Evolutionary conservation across 2,113 vertebrate species (phyloP).

Genomic region (Sphyrna mokarran): DNA sequence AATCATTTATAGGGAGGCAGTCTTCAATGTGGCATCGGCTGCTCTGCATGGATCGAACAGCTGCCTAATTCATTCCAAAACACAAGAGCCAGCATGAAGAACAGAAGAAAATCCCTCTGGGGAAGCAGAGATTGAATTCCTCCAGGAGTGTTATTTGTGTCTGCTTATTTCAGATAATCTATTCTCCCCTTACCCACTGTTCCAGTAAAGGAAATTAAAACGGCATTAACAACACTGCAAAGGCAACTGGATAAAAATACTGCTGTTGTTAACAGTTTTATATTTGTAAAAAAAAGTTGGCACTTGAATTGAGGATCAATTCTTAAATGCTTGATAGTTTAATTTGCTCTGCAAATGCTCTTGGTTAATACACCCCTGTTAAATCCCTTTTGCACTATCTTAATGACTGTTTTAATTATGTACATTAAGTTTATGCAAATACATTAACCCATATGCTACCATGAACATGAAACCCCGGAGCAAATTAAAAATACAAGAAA

Average conservation of each 20-base stretch:
- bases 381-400: slow-evolving; percentile 20
- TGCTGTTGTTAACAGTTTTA: neutral
- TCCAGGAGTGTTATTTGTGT: neutral
- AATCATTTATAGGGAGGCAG: neutral
- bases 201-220: neutral
- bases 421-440: neutral
- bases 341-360: neutral
- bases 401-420: slow-evolving; percentile 3
- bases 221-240: neutral
- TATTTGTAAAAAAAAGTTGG: neutral
- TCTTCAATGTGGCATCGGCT: neutral
- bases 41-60: slow-evolving; percentile 22
- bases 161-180: neutral
- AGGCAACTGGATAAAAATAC: neutral
- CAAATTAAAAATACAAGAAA: neutral
- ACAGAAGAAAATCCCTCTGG: neutral
- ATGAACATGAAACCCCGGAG: neutral
- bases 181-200: neutral
- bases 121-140: neutral
- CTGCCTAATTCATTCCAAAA: slow-evolving; percentile 18
- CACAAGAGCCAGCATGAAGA: neutral
- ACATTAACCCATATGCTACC: neutral
- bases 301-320: neutral
- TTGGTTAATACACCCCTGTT: neutral
- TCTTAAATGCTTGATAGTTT: neutral